phyloP scores from a whole-genome alignment of 1,140 invertebrate species.

The Lutraria rhynchaena region DNA sequence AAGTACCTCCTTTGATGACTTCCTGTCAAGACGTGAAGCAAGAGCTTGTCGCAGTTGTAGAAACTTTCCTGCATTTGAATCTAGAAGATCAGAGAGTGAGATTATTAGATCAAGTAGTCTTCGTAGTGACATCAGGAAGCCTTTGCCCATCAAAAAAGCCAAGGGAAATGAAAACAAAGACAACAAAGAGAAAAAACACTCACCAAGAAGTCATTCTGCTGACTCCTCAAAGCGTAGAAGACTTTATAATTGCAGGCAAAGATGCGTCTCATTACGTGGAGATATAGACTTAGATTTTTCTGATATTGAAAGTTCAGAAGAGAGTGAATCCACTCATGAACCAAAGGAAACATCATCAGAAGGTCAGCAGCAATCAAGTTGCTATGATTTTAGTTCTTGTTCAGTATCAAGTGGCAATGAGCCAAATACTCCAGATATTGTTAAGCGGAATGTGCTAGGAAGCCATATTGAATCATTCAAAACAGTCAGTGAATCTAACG shows the following conservation, averaged over 20 bases:
- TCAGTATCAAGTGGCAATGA: conserved; percentile 20
- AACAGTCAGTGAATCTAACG: too few species aligned
- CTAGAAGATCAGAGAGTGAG: not conserved
- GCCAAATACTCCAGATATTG: not conserved
- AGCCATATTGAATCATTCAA: too few species aligned
- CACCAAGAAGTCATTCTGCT: conserved; percentile 7
- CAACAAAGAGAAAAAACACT: not conserved
- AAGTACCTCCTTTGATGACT: too few species aligned
- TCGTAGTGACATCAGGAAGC: not conserved
- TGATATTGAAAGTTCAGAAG: conserved; percentile 33
- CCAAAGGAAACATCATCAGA: conserved; percentile 30
- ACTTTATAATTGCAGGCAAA: not conserved
- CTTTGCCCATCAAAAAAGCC: not conserved
- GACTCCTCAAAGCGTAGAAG: not conserved
- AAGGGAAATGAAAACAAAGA: not conserved
- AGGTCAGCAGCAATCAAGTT: conserved; percentile 5
- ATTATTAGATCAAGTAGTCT: conserved; percentile 5
- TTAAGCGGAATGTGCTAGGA: not conserved
- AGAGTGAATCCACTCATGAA: conserved; percentile 34
- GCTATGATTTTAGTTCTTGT: conserved; percentile 15
- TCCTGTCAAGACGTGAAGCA: too few species aligned
- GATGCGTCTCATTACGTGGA: not conserved
- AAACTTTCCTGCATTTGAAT: too few species aligned
- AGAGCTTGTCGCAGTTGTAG: too few species aligned
- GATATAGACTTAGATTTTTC: not conserved